Base-by-base conservation (phyloP, 1,140 invertebrate species). In the Trichonephila inaurata region DNA sequence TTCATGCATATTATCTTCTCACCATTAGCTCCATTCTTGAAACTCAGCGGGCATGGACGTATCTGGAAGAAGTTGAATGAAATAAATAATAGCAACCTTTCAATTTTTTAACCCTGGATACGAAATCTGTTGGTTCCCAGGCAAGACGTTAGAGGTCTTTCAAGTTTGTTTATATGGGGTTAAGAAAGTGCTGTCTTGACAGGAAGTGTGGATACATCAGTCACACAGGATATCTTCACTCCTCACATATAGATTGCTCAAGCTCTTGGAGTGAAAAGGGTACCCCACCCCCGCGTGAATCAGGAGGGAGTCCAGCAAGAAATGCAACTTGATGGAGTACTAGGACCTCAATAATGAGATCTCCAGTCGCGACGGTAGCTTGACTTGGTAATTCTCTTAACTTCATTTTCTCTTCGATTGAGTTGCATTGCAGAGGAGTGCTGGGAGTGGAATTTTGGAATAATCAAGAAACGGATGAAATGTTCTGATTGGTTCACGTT, bases 251-350 rank as follows among this genome's bases (percentile, higher is more conserved):
- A 33, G 72, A 40, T 77, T 77, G 72, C 28, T 33, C 72, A 40
- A 77, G 72, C 72, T 77, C 72, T 77, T 77, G 72, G 8, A 77
- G 69, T 77, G 72, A 77, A 77, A 28, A 77, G 72, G 72, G 72
- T 77, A 10, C 33, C 24, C 72, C 33, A 33, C 28, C 72, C 24
- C 28, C 18, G 72, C 28, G 16, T 77, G 16, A 40, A 33, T 14
- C 72, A 28, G 72, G 72, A 40, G 72, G 72, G 72, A 33, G 72
- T 33, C 72, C 33, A 10, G 24, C 14, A 77, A 77, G 69, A 77
- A 77, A 77, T 77, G 72, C 72, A 77, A 77, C 72, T 77, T 77
- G 72, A 77, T 77, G 72, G 72, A 77, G 72, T 51, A 83, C 82
- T 44, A 24, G 51, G 44, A n/a, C 82, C 16, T 83, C 51, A 28